Evolutionary conservation across 1,140 invertebrate genomes (phyloP).

Genomic region (Leptestheria dahalacensis): DNA sequence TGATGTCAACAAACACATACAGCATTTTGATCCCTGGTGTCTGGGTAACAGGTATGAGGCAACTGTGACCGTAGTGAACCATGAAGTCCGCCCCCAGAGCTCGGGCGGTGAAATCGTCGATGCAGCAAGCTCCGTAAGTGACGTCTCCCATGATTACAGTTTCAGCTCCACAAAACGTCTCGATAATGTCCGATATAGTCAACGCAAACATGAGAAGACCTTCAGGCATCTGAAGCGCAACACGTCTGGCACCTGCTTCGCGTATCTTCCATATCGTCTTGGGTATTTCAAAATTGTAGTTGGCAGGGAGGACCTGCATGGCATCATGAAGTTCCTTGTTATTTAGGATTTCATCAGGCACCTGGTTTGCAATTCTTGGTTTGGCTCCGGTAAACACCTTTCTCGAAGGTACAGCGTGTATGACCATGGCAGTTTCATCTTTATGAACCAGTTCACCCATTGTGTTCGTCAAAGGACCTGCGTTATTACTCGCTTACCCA

Average conservation of each 20-base stretch:
- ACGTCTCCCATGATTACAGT: constrained; percentile 97
- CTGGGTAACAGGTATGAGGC: constrained; percentile 87
- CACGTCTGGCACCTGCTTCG: constrained; percentile 61
- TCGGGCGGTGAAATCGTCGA: constrained; percentile 92
- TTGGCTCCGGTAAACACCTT: constrained; percentile 18
- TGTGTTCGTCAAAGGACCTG: background rate
- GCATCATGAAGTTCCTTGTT: constrained; percentile 58
- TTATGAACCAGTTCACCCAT: background rate
- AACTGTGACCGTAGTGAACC: constrained; percentile 97
- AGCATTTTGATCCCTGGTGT: constrained; percentile 79
- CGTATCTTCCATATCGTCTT: constrained; percentile 95
- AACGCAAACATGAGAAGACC: constrained; percentile 82
- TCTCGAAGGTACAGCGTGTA: constrained; percentile 20
- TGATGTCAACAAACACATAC: constrained; percentile 86
- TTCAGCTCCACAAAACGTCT: constrained; percentile 80
- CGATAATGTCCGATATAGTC: constrained; percentile 84
- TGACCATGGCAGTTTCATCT: constrained; percentile 15
- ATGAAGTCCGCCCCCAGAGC: constrained; percentile 81
- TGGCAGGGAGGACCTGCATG: constrained; percentile 59
- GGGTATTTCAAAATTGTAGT: constrained; percentile 98
- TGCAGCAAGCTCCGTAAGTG: constrained; percentile 97
- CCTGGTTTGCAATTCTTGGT: constrained; percentile 27
- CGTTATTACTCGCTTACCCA: background rate
- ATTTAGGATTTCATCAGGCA: constrained; percentile 68
- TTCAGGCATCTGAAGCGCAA: constrained; percentile 95